These are phyloP conservation scores for Spialia ferax DNA, from an alignment of 2,888 invertebrate species.

Conservation along the genomic window DNA sequence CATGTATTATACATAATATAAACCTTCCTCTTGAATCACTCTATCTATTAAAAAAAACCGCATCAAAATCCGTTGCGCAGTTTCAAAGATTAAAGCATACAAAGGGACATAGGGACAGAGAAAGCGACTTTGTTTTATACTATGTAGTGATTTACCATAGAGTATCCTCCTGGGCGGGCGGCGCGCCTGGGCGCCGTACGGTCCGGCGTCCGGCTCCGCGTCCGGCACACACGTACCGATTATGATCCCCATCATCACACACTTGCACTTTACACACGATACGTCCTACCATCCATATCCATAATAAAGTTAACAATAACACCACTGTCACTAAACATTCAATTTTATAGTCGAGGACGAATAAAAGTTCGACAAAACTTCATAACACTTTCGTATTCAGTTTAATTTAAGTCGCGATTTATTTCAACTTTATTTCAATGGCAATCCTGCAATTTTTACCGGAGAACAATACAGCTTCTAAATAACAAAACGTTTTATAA, in stretches of 20 bases:
- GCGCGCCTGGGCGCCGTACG: constrained; percentile 74
- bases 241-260: constrained; percentile 89
- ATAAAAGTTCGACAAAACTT: background rate
- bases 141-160: constrained; percentile 77
- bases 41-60: no score
- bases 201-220: constrained; percentile 86
- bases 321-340: constrained; percentile 50
- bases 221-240: constrained; percentile 91
- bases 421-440: no score
- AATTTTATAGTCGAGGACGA: background rate
- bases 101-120: no score
- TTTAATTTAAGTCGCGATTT: no score
- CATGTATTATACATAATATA: no score
- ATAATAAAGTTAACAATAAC: constrained; percentile 40
- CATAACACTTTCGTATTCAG: no score
- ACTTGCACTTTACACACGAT: constrained; percentile 50
- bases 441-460: no score
- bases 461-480: background rate
- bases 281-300: constrained; percentile 32
- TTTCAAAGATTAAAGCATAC: no score
- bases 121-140: no score
- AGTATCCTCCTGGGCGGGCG: constrained; percentile 78
- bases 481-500: background rate
- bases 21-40: no score
- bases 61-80: no score